Evolutionary conservation across 2,797 vertebrate genomes (phyloP).

Genomic region (Phoebastria nigripes): DNA sequence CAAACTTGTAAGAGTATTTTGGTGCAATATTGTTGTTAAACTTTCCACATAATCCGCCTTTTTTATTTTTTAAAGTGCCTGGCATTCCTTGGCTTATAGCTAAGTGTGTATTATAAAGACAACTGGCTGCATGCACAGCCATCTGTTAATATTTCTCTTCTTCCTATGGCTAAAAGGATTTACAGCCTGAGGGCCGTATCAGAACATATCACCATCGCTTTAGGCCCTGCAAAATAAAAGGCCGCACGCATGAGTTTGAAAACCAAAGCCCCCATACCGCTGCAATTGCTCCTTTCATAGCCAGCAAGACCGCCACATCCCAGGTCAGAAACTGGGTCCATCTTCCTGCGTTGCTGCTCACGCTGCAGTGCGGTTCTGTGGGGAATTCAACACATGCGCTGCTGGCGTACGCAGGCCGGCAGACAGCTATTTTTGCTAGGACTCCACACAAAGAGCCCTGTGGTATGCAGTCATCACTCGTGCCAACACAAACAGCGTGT

Average conservation of each 20-base stretch:
- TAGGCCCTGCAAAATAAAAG: neutral
- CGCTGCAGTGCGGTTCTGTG: fast-evolving
- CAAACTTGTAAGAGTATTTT: neutral
- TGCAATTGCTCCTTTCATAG: neutral
- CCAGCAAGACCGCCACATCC: neutral
- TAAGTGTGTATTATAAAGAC: neutral
- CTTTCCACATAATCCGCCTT: neutral
- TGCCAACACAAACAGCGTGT: slow-evolving; percentile 51
- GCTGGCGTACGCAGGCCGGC: fast-evolving
- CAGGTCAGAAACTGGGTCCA: neutral
- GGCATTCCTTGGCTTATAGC: slow-evolving; percentile 14
- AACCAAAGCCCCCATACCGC: neutral
- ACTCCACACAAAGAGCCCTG: slow-evolving; percentile 35
- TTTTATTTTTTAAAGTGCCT: slow-evolving; percentile 15
- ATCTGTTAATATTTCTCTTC: slow-evolving; percentile 18
- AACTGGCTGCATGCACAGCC: neutral
- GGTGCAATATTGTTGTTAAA: neutral
- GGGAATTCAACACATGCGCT: neutral
- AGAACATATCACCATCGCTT: neutral
- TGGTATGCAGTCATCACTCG: slow-evolving; percentile 7
- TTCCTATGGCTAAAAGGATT: neutral
- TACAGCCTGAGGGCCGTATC: neutral
- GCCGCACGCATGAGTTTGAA: fast-evolving
- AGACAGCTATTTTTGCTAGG: slow-evolving; percentile 47
- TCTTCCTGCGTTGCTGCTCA: neutral